Conservation (phyloP, 2,113 vertebrate genomes). For the Promerops cafer region DNA sequence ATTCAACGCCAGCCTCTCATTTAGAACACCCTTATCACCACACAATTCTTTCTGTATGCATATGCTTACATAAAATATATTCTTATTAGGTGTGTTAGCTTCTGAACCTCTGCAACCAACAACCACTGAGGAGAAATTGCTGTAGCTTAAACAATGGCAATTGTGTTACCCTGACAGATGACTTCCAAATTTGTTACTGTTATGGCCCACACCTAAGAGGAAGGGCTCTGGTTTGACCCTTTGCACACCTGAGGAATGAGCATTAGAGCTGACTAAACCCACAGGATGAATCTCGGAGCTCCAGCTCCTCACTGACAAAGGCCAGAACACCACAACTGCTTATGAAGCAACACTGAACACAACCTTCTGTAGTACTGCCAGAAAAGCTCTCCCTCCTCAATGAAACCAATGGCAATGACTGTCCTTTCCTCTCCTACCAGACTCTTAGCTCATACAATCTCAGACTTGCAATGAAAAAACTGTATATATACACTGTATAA, state of each 20-base stretch:
- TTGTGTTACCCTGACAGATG: background rate
- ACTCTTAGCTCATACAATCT: background rate
- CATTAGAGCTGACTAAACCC: background rate
- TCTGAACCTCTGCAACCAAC: background rate
- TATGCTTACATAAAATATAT: background rate
- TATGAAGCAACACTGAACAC: background rate
- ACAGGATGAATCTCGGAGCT: background rate
- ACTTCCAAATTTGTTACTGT: background rate
- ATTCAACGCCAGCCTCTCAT: background rate
- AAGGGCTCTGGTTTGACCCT: background rate
- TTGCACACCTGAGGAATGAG: background rate
- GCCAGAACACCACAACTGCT: background rate
- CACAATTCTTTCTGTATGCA: background rate
- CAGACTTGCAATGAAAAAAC: background rate
- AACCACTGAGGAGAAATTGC: background rate
- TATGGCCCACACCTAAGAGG: background rate
- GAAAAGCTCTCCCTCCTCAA: background rate
- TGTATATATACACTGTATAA: background rate
- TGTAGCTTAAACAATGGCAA: background rate
- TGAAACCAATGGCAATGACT: background rate
- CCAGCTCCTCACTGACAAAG: background rate
- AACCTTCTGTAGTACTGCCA: background rate
- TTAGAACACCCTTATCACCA: background rate
- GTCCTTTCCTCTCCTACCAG: background rate
- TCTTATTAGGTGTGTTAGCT: background rate